These are phyloP conservation scores for Cephalopholis sonnerati DNA, from an alignment of 2,113 vertebrate genomes.

Conservation along the genomic window DNA sequence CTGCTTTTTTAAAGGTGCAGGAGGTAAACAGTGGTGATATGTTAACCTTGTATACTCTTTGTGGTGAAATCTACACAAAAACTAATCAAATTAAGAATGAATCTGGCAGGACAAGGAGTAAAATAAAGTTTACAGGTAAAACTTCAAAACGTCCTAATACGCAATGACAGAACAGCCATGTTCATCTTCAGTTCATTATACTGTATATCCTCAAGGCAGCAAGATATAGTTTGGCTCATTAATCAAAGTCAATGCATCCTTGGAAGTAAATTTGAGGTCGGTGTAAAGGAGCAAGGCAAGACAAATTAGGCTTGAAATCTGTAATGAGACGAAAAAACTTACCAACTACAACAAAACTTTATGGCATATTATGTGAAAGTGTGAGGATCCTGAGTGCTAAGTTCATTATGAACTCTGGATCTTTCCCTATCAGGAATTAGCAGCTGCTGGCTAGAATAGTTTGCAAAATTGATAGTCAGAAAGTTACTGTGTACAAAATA, in stretches of 20 bases:
- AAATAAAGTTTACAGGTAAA: constrained; percentile 34
- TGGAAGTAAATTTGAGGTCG: constrained; percentile 62
- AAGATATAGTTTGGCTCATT: constrained; percentile 56
- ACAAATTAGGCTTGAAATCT: constrained; percentile 66
- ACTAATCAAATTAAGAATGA: background rate
- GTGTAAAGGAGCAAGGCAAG: constrained; percentile 40
- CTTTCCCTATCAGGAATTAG: background rate
- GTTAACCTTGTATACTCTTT: background rate
- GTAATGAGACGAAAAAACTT: constrained; percentile 38
- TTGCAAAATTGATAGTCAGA: background rate
- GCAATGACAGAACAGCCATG: constrained; percentile 21
- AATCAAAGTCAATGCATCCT: constrained; percentile 69
- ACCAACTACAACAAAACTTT: constrained; percentile 9
- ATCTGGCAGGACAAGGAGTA: background rate
- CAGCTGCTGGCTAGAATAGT: background rate
- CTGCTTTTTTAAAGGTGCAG: background rate
- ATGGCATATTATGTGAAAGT: constrained; percentile 6
- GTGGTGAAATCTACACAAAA: background rate
- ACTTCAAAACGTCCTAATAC: constrained; percentile 22
- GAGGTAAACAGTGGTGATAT: no score
- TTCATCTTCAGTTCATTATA: constrained; percentile 50
- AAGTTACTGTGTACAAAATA: background rate
- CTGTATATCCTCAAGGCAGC: constrained; percentile 49
- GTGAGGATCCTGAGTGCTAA: background rate
- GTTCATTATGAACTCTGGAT: background rate